Evolutionary conservation across 2,113 vertebrate genomes (phyloP).

Genomic region (Jacana jacana): DNA sequence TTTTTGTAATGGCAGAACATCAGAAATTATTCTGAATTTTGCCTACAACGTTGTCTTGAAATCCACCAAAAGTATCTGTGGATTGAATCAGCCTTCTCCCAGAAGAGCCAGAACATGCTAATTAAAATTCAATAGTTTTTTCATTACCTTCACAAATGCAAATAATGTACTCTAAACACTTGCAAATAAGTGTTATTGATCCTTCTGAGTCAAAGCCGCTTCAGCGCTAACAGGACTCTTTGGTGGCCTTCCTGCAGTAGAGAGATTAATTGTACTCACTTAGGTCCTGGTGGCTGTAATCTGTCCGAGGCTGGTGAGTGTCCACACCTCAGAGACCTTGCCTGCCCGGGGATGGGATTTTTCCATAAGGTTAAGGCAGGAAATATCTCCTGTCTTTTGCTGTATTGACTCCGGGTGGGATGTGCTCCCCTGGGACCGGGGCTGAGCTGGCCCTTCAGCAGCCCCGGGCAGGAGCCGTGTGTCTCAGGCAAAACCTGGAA

Average conservation of each 20-base stretch:
- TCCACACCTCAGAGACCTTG: neutral
- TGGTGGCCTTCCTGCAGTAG: neutral
- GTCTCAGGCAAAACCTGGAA: neutral
- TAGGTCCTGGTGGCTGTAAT: neutral
- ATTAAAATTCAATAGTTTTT: conserved; percentile 31
- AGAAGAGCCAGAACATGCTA: neutral
- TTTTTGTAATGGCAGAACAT: neutral
- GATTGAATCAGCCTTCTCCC: neutral
- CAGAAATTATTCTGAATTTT: neutral
- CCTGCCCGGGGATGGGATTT: neutral
- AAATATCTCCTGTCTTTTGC: neutral
- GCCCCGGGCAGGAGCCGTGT: neutral
- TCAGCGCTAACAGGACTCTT: neutral
- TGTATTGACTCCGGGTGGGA: too few species aligned
- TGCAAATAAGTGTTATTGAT: neutral
- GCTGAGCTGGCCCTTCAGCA: neutral
- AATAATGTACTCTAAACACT: neutral
- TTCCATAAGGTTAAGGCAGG: neutral
- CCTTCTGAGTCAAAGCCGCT: neutral
- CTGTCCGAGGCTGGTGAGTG: neutral
- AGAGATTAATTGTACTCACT: neutral
- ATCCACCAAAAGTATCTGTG: neutral
- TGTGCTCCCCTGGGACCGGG: too few species aligned
- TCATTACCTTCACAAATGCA: neutral
- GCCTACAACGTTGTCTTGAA: neutral